A percentile compares a stretch with the other conserved stretches of the same genome.
Evolutionary conservation across 2,113 vertebrate genomes (phyloP).

Genomic region (Donacobius atricapilla): DNA sequence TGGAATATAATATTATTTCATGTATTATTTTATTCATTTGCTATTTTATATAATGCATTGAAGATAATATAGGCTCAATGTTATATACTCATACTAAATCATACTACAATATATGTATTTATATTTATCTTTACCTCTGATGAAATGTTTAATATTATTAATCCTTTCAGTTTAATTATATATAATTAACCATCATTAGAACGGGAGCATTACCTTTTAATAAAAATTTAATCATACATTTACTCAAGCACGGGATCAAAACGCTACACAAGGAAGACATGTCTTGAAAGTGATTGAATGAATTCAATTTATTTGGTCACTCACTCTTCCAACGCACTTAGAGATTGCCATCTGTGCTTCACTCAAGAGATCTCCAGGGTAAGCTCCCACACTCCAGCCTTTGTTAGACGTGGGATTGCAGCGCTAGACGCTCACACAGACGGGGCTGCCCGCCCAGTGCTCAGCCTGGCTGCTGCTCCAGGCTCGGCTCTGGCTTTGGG

Average conservation of each 20-base stretch:
- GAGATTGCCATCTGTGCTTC: constrained; percentile 28
- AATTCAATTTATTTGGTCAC: constrained; percentile 30
- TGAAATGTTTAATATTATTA: constrained; percentile 67
- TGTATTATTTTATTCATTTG: not conserved
- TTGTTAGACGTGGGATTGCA: not conserved
- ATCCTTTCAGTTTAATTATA: constrained; percentile 57
- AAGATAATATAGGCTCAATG: not conserved
- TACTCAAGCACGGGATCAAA: constrained; percentile 36
- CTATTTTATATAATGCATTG: not conserved
- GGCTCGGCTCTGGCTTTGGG: not conserved
- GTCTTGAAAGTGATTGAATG: constrained; percentile 38
- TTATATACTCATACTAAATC: not conserved
- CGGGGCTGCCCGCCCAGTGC: not conserved
- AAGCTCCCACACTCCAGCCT: not conserved
- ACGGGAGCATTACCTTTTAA: constrained; percentile 56
- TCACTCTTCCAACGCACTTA: not conserved
- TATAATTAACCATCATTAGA: constrained; percentile 63
- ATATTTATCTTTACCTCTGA: constrained; percentile 54
- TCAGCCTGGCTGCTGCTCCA: not conserved
- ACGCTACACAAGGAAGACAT: not conserved
- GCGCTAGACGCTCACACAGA: rapidly evolving
- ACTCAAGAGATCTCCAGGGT: not conserved
- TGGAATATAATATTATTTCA: not conserved
- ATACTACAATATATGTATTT: constrained; percentile 43
- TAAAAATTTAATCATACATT: constrained; percentile 59